These are phyloP conservation scores for Actinia tenebrosa DNA, from an alignment of 64 coral and sea anemone genomes.

Conservation along the genomic window DNA sequence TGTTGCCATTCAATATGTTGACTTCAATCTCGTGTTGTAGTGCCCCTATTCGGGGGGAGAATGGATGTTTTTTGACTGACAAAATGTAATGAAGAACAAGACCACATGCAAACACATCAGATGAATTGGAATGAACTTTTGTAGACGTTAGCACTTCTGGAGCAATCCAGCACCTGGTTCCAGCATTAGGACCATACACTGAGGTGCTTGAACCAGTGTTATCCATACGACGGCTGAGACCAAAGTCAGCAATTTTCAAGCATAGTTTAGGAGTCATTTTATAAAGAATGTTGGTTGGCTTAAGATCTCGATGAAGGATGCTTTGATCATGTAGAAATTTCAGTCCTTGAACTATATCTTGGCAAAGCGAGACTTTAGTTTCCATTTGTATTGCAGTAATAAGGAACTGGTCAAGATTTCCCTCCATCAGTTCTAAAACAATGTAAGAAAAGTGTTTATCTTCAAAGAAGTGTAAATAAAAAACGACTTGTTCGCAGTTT, in stretches of 20 bases:
- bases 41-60: not conserved
- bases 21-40: not conserved
- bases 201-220: not conserved
- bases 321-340: conserved; percentile 26
- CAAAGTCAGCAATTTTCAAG: conserved; percentile 73
- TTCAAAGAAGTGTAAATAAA: conserved; percentile 7
- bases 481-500: conserved; percentile 38
- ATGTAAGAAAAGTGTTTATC: conserved; percentile 38
- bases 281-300: conserved; percentile 33
- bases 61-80: conserved; percentile 31
- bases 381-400: not conserved
- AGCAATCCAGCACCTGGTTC: conserved; percentile 67
- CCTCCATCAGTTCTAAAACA: conserved; percentile 69
- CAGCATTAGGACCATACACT: conserved; percentile 24
- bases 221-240: conserved; percentile 35
- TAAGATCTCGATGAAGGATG: conserved; percentile 34
- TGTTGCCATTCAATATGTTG: conserved; percentile 9
- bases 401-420: conserved; percentile 8
- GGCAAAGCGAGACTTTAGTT: conserved; percentile 15
- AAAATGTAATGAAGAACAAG: conserved; percentile 68
- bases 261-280: not conserved
- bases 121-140: conserved; percentile 30
- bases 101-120: conserved; percentile 52
- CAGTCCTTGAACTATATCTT: not conserved
- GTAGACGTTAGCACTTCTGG: conserved; percentile 27